Evolutionary conservation across 2,113 vertebrate genomes (phyloP).

Genomic region (Seriola dumerili): DNA sequence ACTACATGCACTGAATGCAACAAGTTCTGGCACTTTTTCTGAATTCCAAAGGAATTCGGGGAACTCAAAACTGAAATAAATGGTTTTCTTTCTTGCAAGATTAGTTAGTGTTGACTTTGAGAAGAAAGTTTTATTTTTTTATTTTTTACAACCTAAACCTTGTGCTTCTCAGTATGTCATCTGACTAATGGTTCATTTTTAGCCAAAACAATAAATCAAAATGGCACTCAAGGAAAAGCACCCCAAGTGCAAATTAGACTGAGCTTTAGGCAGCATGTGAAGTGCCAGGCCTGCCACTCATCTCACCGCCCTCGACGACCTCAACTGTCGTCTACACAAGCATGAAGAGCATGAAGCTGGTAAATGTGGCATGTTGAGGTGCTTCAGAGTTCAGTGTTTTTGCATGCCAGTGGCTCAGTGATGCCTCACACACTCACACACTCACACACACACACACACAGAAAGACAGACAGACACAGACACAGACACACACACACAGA

Average conservation of each 20-base stretch:
- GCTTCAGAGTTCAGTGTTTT: conserved; percentile 40
- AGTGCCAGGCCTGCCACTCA: background rate
- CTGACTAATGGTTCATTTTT: background rate
- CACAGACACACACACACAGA: conserved; percentile 12
- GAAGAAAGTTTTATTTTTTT: background rate
- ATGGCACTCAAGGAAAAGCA: background rate
- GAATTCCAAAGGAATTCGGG: background rate
- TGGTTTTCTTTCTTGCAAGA: background rate
- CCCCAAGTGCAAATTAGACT: conserved; percentile 12
- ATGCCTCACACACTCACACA: background rate
- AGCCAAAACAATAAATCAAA: background rate
- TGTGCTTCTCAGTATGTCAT: background rate
- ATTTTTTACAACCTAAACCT: background rate
- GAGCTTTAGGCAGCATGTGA: background rate
- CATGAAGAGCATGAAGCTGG: conserved; percentile 18
- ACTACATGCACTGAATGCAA: background rate
- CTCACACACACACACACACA: conserved; percentile 16
- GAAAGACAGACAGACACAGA: no score
- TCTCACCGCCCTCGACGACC: conserved; percentile 23
- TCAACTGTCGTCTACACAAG: conserved; percentile 13
- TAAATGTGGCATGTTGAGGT: conserved; percentile 15
- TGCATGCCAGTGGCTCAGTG: conserved; percentile 17
- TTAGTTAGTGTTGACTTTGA: background rate
- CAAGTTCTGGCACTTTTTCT: background rate
- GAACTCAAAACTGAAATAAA: background rate